These are phyloP conservation scores for Epicauta chinensis DNA, from an alignment of 1,140 invertebrate species.

Conservation along the genomic window DNA sequence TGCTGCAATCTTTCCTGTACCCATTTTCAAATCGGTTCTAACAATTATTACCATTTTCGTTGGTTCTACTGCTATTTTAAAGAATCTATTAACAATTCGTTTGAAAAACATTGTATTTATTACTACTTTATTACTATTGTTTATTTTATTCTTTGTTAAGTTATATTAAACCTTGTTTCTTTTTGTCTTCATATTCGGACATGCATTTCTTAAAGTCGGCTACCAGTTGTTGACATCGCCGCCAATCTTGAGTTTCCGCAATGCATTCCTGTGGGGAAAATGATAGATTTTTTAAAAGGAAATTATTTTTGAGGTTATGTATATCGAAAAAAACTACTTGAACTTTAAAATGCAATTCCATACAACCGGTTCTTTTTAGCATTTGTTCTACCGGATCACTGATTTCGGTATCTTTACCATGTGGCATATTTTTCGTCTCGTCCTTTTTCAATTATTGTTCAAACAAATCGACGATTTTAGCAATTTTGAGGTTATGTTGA, in stretches of 20 bases:
- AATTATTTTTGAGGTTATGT: background rate
- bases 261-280: conserved; percentile 72
- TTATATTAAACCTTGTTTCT: conserved; percentile 15
- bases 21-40: conserved; percentile 70
- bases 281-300: conserved; percentile 6
- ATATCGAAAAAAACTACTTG: conserved; percentile 49
- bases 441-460: no score
- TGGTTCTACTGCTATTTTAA: conserved; percentile 25
- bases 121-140: no score
- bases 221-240: conserved; percentile 78
- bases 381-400: conserved; percentile 74
- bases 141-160: no score
- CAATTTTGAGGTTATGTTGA: no score
- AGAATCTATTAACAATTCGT: conserved; percentile 20
- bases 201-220: conserved; percentile 76
- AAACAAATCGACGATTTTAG: no score
- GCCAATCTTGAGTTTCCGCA: conserved; percentile 81
- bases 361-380: conserved; percentile 82
- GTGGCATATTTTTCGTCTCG: background rate
- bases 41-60: conserved; percentile 72
- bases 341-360: conserved; percentile 79
- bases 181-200: conserved; percentile 44
- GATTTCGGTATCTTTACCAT: conserved; percentile 31
- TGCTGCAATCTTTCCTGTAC: conserved; percentile 74
- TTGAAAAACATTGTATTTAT: conserved; percentile 12